These are phyloP conservation scores for Corella eumyota DNA, from an alignment of 23 tunicate genomes.

Conservation along the genomic window DNA sequence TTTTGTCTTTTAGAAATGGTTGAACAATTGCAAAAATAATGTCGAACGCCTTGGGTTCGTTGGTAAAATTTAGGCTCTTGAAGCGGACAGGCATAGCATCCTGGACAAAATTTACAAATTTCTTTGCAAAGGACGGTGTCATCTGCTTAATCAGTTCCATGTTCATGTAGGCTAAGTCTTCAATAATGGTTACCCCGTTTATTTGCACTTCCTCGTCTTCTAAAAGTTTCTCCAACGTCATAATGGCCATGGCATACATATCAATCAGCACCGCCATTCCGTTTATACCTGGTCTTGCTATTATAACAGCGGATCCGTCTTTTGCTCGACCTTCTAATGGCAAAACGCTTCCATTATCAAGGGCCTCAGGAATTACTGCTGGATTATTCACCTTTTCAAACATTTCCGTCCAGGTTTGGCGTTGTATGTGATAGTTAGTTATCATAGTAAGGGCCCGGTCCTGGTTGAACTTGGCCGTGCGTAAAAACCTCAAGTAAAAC, in stretches of 20 bases:
- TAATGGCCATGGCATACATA: conserved; percentile 22
- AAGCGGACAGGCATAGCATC: conserved; percentile 62
- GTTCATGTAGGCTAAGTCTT: conserved; percentile 46
- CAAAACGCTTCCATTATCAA: conserved; percentile 27
- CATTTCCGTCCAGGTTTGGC: conserved; percentile 15
- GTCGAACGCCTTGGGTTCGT: conserved; percentile 54
- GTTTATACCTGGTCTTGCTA: conserved; percentile 31
- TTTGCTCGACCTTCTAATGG: conserved; percentile 36
- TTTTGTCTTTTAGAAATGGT: conserved; percentile 79
- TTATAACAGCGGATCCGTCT: conserved; percentile 35
- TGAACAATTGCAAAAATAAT: conserved; percentile 55
- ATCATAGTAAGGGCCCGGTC: conserved; percentile 29
- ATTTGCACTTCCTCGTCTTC: conserved; percentile 29
- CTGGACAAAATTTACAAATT: conserved; percentile 43
- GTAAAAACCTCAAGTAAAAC: conserved; percentile 33
- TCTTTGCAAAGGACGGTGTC: conserved; percentile 41
- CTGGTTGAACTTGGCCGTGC: conserved; percentile 48
- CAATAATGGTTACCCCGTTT: conserved; percentile 69
- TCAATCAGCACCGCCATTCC: conserved; percentile 21
- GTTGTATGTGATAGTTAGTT: conserved; percentile 18
- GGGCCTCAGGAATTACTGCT: conserved; percentile 6
- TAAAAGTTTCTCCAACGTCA: conserved; percentile 17
- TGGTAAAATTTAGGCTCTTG: conserved; percentile 55
- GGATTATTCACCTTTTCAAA: conserved; percentile 42
- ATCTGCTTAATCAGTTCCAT: conserved; percentile 72